Conservation (phyloP, 2,888 invertebrate species). For the Cacoxenus indagator region DNA sequence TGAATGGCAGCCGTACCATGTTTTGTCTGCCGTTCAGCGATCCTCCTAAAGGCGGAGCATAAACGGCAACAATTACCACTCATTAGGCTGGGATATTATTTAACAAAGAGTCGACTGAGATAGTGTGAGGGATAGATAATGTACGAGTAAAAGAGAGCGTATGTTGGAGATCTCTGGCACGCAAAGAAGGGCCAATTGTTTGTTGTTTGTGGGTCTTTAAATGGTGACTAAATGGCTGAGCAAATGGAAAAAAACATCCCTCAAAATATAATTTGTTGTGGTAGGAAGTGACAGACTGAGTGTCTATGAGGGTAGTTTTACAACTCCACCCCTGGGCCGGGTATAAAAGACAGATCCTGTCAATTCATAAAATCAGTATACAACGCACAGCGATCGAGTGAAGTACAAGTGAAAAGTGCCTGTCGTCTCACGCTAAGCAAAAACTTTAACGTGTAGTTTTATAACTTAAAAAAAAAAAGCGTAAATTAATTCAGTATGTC, state of each 20-base stretch:
- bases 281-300: slow-evolving; percentile 40
- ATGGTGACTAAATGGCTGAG: slow-evolving; percentile 53
- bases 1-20: neutral
- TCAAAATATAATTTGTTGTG: slow-evolving; percentile 57
- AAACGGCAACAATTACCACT: slow-evolving; percentile 57
- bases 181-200: slow-evolving; percentile 8
- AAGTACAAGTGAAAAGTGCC: slow-evolving; percentile 29
- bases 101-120: neutral
- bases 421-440: neutral
- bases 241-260: slow-evolving; percentile 51
- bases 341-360: slow-evolving; percentile 53
- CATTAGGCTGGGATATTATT: slow-evolving; percentile 39
- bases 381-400: slow-evolving; percentile 56
- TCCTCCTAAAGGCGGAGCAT: slow-evolving; percentile 59
- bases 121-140: neutral
- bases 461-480: neutral
- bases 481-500: slow-evolving; percentile 75
- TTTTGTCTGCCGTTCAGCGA: slow-evolving; percentile 46
- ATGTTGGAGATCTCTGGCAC: neutral
- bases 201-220: slow-evolving; percentile 36
- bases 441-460: neutral
- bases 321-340: slow-evolving; percentile 28
- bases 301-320: slow-evolving; percentile 31
- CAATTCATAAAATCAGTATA: slow-evolving; percentile 49
- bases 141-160: neutral